Base-by-base conservation (phyloP, 2,113 vertebrate genomes). In the Nicator chloris region DNA sequence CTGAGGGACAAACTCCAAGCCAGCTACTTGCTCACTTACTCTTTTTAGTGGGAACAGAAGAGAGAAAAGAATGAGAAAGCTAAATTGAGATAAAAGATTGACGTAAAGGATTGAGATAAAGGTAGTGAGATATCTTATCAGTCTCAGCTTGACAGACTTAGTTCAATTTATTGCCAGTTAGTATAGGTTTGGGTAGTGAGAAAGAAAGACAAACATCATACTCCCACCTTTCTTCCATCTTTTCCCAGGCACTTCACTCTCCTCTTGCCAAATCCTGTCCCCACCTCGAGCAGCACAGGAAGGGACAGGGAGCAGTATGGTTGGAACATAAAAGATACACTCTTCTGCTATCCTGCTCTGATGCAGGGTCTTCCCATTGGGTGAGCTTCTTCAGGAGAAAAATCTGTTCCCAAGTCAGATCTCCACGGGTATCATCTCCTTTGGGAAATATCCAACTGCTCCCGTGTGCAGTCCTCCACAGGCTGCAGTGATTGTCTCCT, bases 301-400 rank as follows among this genome's bases (percentile, higher is more conserved):
- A 78, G 3, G 9, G 10, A 54, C 15, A 47, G 6, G 13, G 7
- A 72, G 3, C 14, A 28, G 4, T 23, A 27, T 19, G 12, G 11
- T 13, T 20, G 45, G 27, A 45, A 45, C 0, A 2, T 6, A 45
- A 7, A 7, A 27, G 15, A 61, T 75, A 66, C 11, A 66, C 24
- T 28, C 33, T 53, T 23, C 22, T 63, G 10, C 27, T 49, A 6
- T 66, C 35, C 20, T 49, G 2, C 5, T 59, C 21, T 49, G 13
- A 21, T 27, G 9, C 0, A 4, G 35, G 12, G 0, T 50, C 3
- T 59, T 53, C 17, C 13, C 15, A 23, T 0, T 2, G 11, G 7
- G 17, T 56, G 6, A 53, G 2, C 9, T 80, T 71, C 42, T 23
- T 68, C 15, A 59, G 31, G 7, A 80, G 63, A 63, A 87, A 80